These are phyloP conservation scores for Listrodromus nycthemerus DNA, from an alignment of 2,888 invertebrate species.

Conservation along the genomic window DNA sequence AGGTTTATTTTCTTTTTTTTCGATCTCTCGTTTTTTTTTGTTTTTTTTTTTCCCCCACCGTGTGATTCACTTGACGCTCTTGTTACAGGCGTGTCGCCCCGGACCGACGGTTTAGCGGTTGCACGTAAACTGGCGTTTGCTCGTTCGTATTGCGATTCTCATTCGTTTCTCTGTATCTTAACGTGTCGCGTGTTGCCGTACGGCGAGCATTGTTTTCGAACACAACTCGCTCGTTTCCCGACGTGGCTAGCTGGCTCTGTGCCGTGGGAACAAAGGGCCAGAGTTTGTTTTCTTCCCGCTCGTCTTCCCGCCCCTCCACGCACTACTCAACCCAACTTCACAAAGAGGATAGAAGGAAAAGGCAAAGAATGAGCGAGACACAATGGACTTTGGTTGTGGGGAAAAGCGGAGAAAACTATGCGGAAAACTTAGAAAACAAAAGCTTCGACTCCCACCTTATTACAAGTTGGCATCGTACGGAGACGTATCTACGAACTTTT, in stretches of 20 bases:
- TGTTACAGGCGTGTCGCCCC: constrained; percentile 33
- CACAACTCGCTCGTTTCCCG: constrained; percentile 31
- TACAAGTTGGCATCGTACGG: constrained; percentile 29
- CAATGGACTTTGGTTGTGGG: constrained; percentile 31
- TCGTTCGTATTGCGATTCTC: constrained; percentile 48
- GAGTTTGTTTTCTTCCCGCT: constrained; percentile 33
- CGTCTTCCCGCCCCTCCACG: neutral
- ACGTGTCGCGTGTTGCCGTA: constrained; percentile 20
- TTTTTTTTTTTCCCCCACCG: constrained; percentile 36
- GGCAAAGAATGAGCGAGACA: constrained; percentile 57
- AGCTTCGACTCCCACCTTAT: constrained; percentile 18
- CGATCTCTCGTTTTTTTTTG: constrained; percentile 9
- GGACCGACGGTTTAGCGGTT: constrained; percentile 42
- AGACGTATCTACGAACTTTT: neutral
- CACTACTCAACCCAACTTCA: neutral
- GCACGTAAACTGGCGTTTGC: constrained; percentile 56
- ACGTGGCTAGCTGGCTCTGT: constrained; percentile 29
- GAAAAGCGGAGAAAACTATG: constrained; percentile 29
- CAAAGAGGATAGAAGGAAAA: constrained; percentile 21
- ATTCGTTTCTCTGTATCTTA: constrained; percentile 38
- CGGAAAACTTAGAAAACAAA: constrained; percentile 46
- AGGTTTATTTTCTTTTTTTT: neutral
- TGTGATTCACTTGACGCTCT: constrained; percentile 50
- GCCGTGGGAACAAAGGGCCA: constrained; percentile 43
- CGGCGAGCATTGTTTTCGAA: constrained; percentile 51